Evolutionary conservation across 2,113 vertebrate species (phyloP).

Genomic region (Clarias gariepinus): DNA sequence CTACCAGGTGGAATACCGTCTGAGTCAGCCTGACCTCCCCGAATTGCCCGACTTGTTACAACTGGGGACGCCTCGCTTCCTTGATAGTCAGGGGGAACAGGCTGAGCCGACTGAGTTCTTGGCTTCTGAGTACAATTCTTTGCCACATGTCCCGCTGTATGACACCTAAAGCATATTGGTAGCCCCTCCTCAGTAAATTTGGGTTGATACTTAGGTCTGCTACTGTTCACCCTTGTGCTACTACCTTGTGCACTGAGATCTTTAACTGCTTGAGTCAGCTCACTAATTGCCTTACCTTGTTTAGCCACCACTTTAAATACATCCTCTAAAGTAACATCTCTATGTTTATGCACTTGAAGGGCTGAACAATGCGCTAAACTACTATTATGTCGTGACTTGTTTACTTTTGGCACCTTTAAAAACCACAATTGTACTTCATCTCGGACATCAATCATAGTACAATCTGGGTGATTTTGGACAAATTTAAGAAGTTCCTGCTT

Average conservation of each 20-base stretch:
- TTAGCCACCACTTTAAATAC: background rate
- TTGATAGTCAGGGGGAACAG: background rate
- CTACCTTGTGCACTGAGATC: background rate
- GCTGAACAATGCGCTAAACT: background rate
- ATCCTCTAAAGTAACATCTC: background rate
- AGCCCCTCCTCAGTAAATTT: background rate
- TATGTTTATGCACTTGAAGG: background rate
- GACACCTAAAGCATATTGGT: background rate
- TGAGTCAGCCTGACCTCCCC: constrained; percentile 1
- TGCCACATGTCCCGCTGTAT: background rate
- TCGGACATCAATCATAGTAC: background rate
- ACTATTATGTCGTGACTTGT: background rate
- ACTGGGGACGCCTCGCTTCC: background rate
- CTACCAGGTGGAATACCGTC: background rate
- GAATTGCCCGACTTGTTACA: background rate
- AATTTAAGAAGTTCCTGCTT: background rate
- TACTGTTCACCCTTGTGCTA: background rate
- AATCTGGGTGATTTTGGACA: background rate
- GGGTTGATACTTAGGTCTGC: too few species aligned
- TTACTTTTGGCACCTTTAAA: background rate
- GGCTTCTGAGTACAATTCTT: constrained; percentile 7
- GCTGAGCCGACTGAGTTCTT: background rate
- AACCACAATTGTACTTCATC: background rate
- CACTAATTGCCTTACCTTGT: constrained; percentile 8
- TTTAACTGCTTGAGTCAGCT: background rate